Percentiles rank a stretch among this genome's conserved stretches.
Evolutionary conservation across 2,888 invertebrate genomes (phyloP).

Genomic region (Steinernema carpocapsae): DNA sequence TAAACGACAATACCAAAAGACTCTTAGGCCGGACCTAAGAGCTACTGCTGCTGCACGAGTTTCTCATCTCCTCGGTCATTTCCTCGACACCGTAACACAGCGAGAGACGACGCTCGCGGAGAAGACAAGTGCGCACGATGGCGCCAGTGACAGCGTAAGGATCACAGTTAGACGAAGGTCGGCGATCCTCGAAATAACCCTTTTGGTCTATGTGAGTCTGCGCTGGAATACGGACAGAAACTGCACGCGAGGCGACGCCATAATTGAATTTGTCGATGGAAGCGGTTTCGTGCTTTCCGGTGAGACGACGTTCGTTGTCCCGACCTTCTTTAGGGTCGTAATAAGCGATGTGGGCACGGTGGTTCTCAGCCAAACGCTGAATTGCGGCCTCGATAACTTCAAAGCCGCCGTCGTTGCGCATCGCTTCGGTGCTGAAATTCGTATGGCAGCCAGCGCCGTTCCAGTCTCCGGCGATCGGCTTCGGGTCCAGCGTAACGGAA

Average conservation of each 20-base stretch:
- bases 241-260: conserved; percentile 64
- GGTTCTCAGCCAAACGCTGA: conserved; percentile 86
- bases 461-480: conserved; percentile 77
- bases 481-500: conserved; percentile 71
- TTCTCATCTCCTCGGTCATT: background rate
- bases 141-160: conserved; percentile 60
- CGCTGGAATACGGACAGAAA: conserved; percentile 64
- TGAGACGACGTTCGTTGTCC: conserved; percentile 79
- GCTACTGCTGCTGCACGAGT: conserved; percentile 1
- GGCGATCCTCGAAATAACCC: conserved; percentile 66
- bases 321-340: conserved; percentile 93
- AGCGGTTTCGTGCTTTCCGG: conserved; percentile 93
- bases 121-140: conserved; percentile 42
- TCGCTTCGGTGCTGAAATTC: conserved; percentile 89
- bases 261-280: conserved; percentile 90
- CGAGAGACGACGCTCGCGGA: background rate
- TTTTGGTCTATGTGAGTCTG: conserved; percentile 60
- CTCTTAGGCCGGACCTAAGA: background rate
- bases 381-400: conserved; percentile 74
- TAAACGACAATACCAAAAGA: too few relatives aligned
- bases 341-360: conserved; percentile 87
- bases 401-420: conserved; percentile 75
- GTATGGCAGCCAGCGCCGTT: conserved; percentile 92
- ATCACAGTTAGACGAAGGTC: conserved; percentile 66
- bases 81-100: background rate